phyloP scores from a whole-genome alignment of 2,113 vertebrate species.

The Typhlomys cinereus region DNA sequence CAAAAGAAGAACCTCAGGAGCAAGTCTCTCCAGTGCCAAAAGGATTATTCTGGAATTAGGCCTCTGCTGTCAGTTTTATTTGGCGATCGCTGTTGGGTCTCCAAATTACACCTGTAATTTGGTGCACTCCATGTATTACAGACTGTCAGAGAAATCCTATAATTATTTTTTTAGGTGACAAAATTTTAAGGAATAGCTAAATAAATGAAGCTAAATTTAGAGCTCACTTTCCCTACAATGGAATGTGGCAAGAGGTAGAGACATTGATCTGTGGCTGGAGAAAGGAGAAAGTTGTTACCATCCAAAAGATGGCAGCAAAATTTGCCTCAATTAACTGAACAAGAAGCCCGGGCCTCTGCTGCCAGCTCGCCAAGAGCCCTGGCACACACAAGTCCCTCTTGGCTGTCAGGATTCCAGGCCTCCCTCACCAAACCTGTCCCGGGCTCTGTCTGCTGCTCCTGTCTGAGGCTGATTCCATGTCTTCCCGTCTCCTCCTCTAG shows the following conservation, averaged over 20 bases:
- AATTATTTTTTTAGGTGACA: slow-evolving; percentile 79
- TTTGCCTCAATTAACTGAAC: slow-evolving; percentile 79
- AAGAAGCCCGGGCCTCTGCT: slow-evolving; percentile 57
- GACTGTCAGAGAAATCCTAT: slow-evolving; percentile 77
- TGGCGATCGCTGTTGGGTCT: slow-evolving; percentile 72
- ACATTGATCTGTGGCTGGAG: slow-evolving; percentile 44
- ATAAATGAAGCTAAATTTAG: slow-evolving; percentile 76
- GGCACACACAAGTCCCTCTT: slow-evolving; percentile 58
- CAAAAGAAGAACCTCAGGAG: neutral
- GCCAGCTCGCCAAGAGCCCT: slow-evolving; percentile 67
- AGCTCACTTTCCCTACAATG: slow-evolving; percentile 40
- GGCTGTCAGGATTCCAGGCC: slow-evolving; percentile 67
- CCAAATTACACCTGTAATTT: slow-evolving; percentile 77
- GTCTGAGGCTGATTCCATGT: slow-evolving; percentile 43
- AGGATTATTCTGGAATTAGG: slow-evolving; percentile 66
- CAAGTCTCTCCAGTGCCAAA: neutral
- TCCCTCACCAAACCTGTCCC: slow-evolving; percentile 47
- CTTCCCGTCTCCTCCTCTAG: neutral
- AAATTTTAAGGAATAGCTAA: slow-evolving; percentile 73
- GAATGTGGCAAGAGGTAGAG: slow-evolving; percentile 54
- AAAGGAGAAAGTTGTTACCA: slow-evolving; percentile 68
- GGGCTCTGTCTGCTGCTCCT: slow-evolving; percentile 66
- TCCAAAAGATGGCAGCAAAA: slow-evolving; percentile 81
- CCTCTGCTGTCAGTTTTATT: slow-evolving; percentile 69
- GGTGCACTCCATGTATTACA: slow-evolving; percentile 60